Evolutionary conservation across 2,797 vertebrate genomes (phyloP).

Genomic region (Enteromius treurensis): DNA sequence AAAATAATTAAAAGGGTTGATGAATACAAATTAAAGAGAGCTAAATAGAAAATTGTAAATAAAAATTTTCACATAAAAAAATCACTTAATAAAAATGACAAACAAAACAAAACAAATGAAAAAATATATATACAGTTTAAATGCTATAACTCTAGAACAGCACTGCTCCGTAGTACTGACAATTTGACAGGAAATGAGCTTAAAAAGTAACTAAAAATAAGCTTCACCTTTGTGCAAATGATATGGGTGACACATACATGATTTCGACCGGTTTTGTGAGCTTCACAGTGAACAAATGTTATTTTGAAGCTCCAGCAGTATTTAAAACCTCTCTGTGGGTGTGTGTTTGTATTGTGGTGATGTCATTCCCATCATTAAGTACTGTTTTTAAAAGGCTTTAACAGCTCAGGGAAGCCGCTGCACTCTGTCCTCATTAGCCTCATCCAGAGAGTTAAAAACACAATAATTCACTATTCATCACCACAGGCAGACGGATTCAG

Average conservation of each 20-base stretch:
- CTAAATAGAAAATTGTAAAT: background rate
- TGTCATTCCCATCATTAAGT: background rate
- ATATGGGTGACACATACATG: background rate
- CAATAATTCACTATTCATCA: background rate
- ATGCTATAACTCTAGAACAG: background rate
- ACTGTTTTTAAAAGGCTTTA: constrained; percentile 15
- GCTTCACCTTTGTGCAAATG: background rate
- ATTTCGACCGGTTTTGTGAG: background rate
- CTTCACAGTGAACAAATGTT: constrained; percentile 3
- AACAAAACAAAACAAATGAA: background rate
- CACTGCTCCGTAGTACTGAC: background rate
- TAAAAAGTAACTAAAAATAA: background rate
- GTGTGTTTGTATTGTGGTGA: background rate
- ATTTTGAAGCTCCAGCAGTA: background rate
- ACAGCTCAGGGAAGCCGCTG: background rate
- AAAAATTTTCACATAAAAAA: background rate
- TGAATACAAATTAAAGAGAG: background rate
- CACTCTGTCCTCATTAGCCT: background rate
- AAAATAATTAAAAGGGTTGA: background rate
- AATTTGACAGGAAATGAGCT: background rate
- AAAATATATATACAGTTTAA: background rate
- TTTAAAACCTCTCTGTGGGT: background rate
- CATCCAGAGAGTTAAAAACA: constrained; percentile 16
- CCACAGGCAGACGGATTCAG: background rate
- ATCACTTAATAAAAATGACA: background rate